Evolutionary conservation across 2,797 vertebrate species (phyloP), one percentile per base, ranked within the genome.

Genomic region (Sternarchorhynchus goeldii): DNA sequence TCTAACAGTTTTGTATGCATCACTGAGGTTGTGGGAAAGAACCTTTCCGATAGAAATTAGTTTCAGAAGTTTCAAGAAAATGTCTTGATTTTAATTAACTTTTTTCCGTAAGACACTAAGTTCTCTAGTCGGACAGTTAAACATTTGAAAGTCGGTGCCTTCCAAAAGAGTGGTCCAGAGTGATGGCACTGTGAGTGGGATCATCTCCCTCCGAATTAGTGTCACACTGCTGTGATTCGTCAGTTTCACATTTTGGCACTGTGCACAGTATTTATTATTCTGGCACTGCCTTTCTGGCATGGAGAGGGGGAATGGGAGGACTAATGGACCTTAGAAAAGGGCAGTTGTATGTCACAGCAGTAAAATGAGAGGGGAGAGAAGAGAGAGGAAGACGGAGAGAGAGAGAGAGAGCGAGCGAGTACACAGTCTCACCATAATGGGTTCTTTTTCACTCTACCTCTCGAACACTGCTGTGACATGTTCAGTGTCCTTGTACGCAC

Each of bases 301-400:
- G 77, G 65, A 73, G 79, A 75, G 64, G 53, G 86, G 85, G 74
- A 86, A 82, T 87, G 87, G 84, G 81, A 80, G 81, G 88, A 88
- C 86, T 90, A 90, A 92, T 90, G 84, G 88, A 86, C 83, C 88
- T 87, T 75, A 75, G 83, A 81, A 86, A 76, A 89, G 84, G 84
- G 76, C 80, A 85, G 86, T 85, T 82, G 84, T 88, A 86, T 85
- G 83, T 86, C 85, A 84, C 84, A 78, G 82, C 62, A 76, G 71
- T 81, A 81, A 81, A 81, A 81, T 55, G 74, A 76, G 62, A 76
- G 50, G 10, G n/a, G 29, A 36, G 25, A 67, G 67, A 34, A 57
- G 66, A 50, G 53, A 65, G 70, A 66, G 68, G 53, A 68, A 25
- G 25, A 25, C 25, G 25, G 25, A 45, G 67, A 60, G 45, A 57